Conservation (phyloP, 2,113 vertebrate genomes). For the Leuciscus idus region DNA sequence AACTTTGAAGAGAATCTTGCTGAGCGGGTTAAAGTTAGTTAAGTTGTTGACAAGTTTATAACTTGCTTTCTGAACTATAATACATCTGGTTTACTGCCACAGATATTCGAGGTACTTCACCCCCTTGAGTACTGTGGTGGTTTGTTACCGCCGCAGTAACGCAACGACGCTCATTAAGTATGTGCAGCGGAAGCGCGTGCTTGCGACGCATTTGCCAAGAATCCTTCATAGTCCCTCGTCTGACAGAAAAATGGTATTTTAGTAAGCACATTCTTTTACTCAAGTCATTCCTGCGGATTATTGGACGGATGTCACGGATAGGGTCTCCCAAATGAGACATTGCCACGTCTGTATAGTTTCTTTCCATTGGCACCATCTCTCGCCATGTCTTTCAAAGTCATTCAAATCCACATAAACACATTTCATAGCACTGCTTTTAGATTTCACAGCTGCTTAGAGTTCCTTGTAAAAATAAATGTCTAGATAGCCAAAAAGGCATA, state of each 20-base stretch:
- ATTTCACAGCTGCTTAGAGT: neutral
- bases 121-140: neutral
- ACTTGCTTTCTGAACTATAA: neutral
- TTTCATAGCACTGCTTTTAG: neutral
- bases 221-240: neutral
- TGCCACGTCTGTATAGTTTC: neutral
- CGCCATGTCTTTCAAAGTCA: neutral
- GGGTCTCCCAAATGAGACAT: conserved; percentile 1
- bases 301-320: neutral
- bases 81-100: neutral
- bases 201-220: neutral
- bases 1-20: neutral
- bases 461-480: neutral
- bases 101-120: neutral
- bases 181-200: neutral
- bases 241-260: neutral
- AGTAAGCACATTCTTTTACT: neutral
- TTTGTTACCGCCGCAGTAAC: neutral
- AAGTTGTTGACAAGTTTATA: neutral
- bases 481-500: neutral
- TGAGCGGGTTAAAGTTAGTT: neutral
- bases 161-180: neutral
- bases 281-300: neutral
- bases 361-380: neutral
- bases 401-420: conserved; percentile 2